Evolutionary conservation across 2,113 vertebrate species (phyloP), one percentile per base, ranked within the genome.

Genomic region (Trichomycterus rosablanca): DNA sequence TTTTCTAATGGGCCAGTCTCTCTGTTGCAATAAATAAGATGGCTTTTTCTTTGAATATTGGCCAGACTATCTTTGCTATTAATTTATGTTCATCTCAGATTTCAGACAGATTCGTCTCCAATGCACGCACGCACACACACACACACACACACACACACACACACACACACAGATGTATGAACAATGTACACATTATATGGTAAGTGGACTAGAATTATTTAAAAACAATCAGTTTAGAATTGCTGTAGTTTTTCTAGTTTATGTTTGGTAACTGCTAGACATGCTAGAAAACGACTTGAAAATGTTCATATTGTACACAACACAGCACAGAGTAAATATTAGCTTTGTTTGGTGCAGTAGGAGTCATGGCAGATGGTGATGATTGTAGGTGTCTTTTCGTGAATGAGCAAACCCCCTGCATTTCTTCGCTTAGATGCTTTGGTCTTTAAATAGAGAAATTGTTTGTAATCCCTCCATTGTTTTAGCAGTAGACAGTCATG

Each of bases 401-500:
- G 52, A 66, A 70, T 39, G 44, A 64, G 63, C 8, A 51, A 52
- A 45, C 19, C 24, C 52, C 39, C 20, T n/a, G 7, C 60, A 32
- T 68, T 69, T 34, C 61, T 67, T 54, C 10, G 24, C 44, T 39
- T 22, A 35, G 59, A 71, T 70, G 77, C 72, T 74, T 75, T 28
- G 5, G 34, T 67, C 57, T 78, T 78, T 82, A 79, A 78, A 78
- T 82, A 78, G 71, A 83, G 74, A 63, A 43, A 46, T 10, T 32
- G 28, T 11, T 46, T 53, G 42, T 77, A 80, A 82, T 83, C 79
- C 78, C 3, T 8, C 57, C 63, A 78, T 82, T 81, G 80, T 84
- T 83, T 71, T 68, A 75, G 58, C 68, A 52, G 63, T 46, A 62
- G 30, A 77, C 61, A 76, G 67, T 68, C 73, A 77, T 79, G 79